Evolutionary conservation across 2,113 vertebrate species (phyloP), one percentile per base, ranked within the genome.

Genomic region (Varanus salvator): DNA sequence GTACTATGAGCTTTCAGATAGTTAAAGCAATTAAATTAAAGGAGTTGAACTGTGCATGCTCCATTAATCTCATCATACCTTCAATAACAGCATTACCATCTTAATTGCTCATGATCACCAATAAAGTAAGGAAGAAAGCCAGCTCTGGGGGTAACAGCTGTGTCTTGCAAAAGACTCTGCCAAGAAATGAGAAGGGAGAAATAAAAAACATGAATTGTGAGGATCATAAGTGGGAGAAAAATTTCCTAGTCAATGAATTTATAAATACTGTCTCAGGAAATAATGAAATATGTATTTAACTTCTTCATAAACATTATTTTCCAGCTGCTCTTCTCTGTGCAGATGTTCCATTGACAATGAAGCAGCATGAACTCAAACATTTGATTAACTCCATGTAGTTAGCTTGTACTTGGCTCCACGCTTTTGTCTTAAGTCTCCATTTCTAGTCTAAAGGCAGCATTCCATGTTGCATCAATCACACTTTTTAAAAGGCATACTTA

Each of bases 91-190:
- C 78, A 74, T 68, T 82, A 34, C 44, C 84, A 75, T 92, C 80
- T 88, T 87, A 48, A 84, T 82, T 92, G 86, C 54, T 72, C 91
- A 54, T 91, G 91, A 93, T 93, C 87, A 38, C 71, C 34, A 38
- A 48, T 0, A 0, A 72, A 91, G 90, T 50, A 66, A 87, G 81
- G 76, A 89, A 90, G 80, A 52, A 90, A 82, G 50, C 25, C 0
- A 52, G 31, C 27, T 44, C 84, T 77, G 50, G 85, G 91, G 50
- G 27, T 57, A 54, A 50, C 25, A 50, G 69, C 78, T 89, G 64
- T 74, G 38, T 8, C 27, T n/a, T 64, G 38, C 48, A 89, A 78
- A 86, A 72, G 27, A 17, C 64, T 8, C 2, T 44, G 23, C n/a
- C 6, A 72, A 89, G 19, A 15, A 12, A 48, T 57, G 34, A 92